Percentiles rank a stretch among this genome's conserved stretches.
These are phyloP conservation scores for Atherix ibis DNA, from an alignment of 2,888 invertebrate genomes.

Conservation along the genomic window DNA sequence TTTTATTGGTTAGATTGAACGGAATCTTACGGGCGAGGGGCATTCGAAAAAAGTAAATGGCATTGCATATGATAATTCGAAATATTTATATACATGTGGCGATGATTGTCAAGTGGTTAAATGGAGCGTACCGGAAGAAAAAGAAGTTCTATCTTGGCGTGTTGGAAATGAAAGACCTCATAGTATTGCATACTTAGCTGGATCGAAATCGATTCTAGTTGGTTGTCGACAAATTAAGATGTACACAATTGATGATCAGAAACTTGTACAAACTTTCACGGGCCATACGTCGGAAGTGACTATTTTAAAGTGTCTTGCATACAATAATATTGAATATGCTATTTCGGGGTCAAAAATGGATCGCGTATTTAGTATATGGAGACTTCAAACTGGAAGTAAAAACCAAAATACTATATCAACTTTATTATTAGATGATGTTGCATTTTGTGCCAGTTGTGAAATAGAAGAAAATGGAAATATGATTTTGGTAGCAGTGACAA, in stretches of 20 bases:
- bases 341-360: slow-evolving; percentile 28
- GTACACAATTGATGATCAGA: slow-evolving; percentile 44
- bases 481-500: slow-evolving; percentile 39
- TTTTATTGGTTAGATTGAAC: slow-evolving; percentile 20
- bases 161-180: slow-evolving; percentile 37
- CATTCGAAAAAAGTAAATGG: slow-evolving; percentile 38
- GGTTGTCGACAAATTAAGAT: slow-evolving; percentile 24
- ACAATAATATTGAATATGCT: slow-evolving; percentile 20
- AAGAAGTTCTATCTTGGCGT: slow-evolving; percentile 39
- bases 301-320: slow-evolving; percentile 28
- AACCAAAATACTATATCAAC: slow-evolving; percentile 38
- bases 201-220: slow-evolving; percentile 23
- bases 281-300: slow-evolving; percentile 46
- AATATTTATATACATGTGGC: slow-evolving; percentile 40
- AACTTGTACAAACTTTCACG: slow-evolving; percentile 43
- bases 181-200: slow-evolving; percentile 26
- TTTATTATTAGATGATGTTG: slow-evolving; percentile 54
- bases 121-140: slow-evolving; percentile 34
- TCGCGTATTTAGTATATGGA: slow-evolving; percentile 29
- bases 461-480: slow-evolving; percentile 33
- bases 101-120: slow-evolving; percentile 39
- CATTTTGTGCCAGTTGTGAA: slow-evolving; percentile 37
- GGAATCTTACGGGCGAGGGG: slow-evolving; percentile 25
- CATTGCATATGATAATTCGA: slow-evolving; percentile 35
- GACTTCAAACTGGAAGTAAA: slow-evolving; percentile 12